Evolutionary conservation across 2,888 invertebrate species (phyloP).

Genomic region (Steromphala cineraria): DNA sequence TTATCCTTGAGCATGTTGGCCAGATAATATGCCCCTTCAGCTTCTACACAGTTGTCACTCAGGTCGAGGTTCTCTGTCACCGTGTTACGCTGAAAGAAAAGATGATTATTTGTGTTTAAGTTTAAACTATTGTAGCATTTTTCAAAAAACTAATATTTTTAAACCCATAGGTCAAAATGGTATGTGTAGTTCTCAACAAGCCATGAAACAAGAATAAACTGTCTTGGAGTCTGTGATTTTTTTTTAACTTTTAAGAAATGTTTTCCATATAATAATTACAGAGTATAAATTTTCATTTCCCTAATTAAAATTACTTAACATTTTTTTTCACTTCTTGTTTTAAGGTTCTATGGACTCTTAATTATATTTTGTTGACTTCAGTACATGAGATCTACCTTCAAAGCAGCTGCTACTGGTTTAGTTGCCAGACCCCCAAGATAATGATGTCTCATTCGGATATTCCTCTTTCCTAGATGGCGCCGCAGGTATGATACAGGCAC

Average conservation of each 20-base stretch:
- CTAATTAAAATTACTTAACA: too few species aligned
- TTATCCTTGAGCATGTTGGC: conserved; percentile 69
- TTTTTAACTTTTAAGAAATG: too few species aligned
- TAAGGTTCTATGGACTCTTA: too few species aligned
- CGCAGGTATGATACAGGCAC: conserved; percentile 65
- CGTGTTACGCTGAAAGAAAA: conserved; percentile 65
- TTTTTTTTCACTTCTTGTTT: too few species aligned
- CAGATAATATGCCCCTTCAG: conserved; percentile 61
- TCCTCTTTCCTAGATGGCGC: conserved; percentile 66
- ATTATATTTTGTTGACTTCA: background rate
- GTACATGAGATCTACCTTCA: conserved; percentile 55
- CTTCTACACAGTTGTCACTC: conserved; percentile 68
- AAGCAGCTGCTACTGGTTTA: conserved; percentile 68
- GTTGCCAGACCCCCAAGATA: conserved; percentile 68
- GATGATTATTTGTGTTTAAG: background rate
- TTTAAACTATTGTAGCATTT: too few species aligned
- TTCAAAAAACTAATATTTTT: too few species aligned
- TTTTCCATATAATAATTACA: too few species aligned
- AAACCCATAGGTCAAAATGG: too few species aligned
- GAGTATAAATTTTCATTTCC: too few species aligned
- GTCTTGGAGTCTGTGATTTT: too few species aligned
- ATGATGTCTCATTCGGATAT: conserved; percentile 68
- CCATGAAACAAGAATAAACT: too few species aligned
- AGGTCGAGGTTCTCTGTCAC: conserved; percentile 71
- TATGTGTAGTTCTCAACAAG: too few species aligned